phyloP scores from a whole-genome alignment of 64 coral and sea anemone species.

The Montipora sp. region DNA sequence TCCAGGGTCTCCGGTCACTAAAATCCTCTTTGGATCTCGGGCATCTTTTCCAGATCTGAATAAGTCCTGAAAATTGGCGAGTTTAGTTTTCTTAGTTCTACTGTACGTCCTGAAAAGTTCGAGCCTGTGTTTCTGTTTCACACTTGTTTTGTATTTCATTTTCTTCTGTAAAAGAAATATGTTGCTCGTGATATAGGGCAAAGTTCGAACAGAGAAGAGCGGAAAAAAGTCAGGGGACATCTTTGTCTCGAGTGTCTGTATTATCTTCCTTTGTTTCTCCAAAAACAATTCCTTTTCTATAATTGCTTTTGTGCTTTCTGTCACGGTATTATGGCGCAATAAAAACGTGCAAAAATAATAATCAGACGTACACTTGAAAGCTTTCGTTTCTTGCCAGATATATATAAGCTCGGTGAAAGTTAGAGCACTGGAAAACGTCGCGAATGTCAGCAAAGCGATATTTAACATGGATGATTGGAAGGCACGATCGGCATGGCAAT shows the following conservation, averaged over 20 bases:
- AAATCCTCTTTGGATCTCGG: slow-evolving; percentile 5
- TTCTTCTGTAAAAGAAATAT: slow-evolving; percentile 31
- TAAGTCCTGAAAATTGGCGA: not conserved
- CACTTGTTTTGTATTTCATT: slow-evolving; percentile 14
- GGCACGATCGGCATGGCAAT: slow-evolving; percentile 42
- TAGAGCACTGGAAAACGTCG: not conserved
- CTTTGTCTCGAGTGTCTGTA: not conserved
- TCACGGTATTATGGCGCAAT: slow-evolving; percentile 48
- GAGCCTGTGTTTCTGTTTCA: slow-evolving; percentile 39
- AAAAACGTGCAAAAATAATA: slow-evolving; percentile 49
- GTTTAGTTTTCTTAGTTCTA: slow-evolving; percentile 19
- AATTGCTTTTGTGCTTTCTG: not conserved
- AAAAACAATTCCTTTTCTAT: slow-evolving; percentile 45
- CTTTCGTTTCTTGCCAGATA: slow-evolving; percentile 30
- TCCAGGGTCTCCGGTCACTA: slow-evolving; percentile 9
- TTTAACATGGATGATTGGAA: slow-evolving; percentile 44
- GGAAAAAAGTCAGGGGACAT: not conserved
- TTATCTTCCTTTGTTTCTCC: slow-evolving; percentile 29
- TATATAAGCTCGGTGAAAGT: slow-evolving; percentile 29
- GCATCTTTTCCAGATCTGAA: slow-evolving; percentile 13
- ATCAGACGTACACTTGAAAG: slow-evolving; percentile 18
- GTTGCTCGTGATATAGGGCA: not conserved
- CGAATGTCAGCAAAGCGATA: slow-evolving; percentile 32
- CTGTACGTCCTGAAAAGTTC: slow-evolving; percentile 43
- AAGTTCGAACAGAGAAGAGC: not conserved